These are phyloP conservation scores for Lymantria monacha DNA, from an alignment of 2,888 invertebrate species.

Conservation along the genomic window DNA sequence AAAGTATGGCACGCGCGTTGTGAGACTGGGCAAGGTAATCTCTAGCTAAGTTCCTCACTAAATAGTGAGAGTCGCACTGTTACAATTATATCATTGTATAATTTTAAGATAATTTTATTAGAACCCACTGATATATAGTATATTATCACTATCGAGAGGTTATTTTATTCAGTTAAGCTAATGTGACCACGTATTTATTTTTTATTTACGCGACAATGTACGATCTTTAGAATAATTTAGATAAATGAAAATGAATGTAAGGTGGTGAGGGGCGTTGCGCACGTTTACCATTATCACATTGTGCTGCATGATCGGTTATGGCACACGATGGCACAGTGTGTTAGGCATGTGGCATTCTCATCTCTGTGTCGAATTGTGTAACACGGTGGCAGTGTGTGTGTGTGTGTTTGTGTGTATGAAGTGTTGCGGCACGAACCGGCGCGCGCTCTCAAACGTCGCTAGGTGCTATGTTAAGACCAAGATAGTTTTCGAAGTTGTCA, in stretches of 20 bases:
- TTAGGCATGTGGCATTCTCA: not conserved
- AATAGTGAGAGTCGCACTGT: constrained; percentile 32
- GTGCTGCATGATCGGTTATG: not conserved
- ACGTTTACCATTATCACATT: constrained; percentile 4
- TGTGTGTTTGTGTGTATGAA: not conserved
- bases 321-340: not conserved
- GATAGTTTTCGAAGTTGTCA: constrained; percentile 48
- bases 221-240: constrained; percentile 24
- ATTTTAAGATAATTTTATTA: constrained; percentile 49
- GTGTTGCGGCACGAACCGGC: constrained; percentile 4
- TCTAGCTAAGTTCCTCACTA: constrained; percentile 33
- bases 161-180: constrained; percentile 46
- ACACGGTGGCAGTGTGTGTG: not conserved
- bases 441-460: constrained; percentile 35
- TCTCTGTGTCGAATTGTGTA: not conserved
- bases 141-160: constrained; percentile 34
- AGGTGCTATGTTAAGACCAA: constrained; percentile 75
- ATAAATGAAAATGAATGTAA: constrained; percentile 24
- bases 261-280: constrained; percentile 32
- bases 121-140: constrained; percentile 36
- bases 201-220: constrained; percentile 38
- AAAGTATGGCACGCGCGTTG: not conserved
- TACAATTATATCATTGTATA: constrained; percentile 45
- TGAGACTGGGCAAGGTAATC: constrained; percentile 16
- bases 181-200: constrained; percentile 32